These are phyloP conservation scores for Resseliella maxima DNA, from an alignment of 2,888 invertebrate genomes.

Conservation along the genomic window DNA sequence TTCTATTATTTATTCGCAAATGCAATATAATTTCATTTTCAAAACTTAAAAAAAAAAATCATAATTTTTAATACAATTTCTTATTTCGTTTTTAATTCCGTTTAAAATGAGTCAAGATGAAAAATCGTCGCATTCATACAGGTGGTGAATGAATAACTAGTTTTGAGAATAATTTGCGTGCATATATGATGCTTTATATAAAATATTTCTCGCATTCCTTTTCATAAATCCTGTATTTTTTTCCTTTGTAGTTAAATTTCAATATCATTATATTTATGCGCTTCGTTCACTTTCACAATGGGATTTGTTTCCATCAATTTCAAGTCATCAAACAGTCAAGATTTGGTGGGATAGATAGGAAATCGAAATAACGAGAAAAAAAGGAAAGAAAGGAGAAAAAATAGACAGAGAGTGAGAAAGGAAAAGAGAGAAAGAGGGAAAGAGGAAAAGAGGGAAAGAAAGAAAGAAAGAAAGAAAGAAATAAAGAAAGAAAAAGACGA, in stretches of 20 bases:
- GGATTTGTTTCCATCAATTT: slow-evolving; percentile 23
- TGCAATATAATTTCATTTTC: no score
- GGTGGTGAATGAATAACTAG: slow-evolving; percentile 18
- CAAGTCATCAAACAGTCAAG: background rate
- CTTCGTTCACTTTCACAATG: slow-evolving; percentile 51
- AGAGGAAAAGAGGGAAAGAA: background rate
- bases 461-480: background rate
- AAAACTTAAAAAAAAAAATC: no score
- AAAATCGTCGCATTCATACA: background rate
- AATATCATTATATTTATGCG: slow-evolving; percentile 54
- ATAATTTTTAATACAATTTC: no score
- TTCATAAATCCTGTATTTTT: slow-evolving; percentile 32
- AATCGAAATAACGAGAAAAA: background rate
- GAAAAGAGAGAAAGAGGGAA: background rate
- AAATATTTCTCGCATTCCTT: background rate
- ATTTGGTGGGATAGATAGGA: background rate
- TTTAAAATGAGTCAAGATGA: background rate
- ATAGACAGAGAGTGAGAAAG: no score
- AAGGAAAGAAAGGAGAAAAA: background rate
- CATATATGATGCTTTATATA: background rate
- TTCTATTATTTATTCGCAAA: no score
- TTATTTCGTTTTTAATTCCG: no score
- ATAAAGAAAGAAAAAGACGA: background rate
- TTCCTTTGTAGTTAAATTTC: slow-evolving; percentile 42
- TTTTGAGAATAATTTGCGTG: background rate